These are phyloP conservation scores for Montipora capitata DNA, from an alignment of 92 coral and sea anemone species.

Conservation along the genomic window DNA sequence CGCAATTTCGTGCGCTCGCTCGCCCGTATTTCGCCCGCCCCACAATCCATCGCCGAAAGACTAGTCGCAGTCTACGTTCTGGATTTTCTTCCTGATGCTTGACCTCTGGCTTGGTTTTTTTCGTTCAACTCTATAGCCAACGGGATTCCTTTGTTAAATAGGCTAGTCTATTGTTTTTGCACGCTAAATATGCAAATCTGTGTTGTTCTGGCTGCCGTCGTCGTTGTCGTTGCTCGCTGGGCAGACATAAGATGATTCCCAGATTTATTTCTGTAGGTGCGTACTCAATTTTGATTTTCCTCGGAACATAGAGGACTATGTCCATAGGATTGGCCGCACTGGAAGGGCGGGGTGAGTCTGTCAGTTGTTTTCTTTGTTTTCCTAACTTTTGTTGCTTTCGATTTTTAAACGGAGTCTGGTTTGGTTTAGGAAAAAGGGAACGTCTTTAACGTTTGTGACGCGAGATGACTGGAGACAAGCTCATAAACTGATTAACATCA, in stretches of 20 bases:
- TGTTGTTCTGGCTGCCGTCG: no score
- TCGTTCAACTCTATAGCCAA: no score
- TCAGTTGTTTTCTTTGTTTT: not conserved
- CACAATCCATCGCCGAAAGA: no score
- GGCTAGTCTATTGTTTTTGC: no score
- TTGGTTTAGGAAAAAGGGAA: constrained; percentile 77
- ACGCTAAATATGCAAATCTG: no score
- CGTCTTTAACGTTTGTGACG: constrained; percentile 91
- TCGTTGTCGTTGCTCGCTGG: no score
- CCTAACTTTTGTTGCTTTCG: not conserved
- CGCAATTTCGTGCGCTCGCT: no score
- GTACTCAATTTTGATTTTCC: constrained; percentile 97
- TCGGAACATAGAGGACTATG: constrained; percentile 95
- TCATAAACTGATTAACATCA: constrained; percentile 88
- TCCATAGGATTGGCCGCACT: constrained; percentile 97
- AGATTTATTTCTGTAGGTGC: constrained; percentile 59
- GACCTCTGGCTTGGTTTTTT: no score
- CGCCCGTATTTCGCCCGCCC: no score
- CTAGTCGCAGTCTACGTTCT: no score
- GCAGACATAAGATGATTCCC: not conserved
- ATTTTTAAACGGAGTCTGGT: not conserved
- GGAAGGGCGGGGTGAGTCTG: constrained; percentile 96
- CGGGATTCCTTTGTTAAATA: no score
- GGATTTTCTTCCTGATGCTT: no score
- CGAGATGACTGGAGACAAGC: constrained; percentile 97